Evolutionary conservation across 2,113 vertebrate species (phyloP).

Genomic region (Oceanites oceanicus): DNA sequence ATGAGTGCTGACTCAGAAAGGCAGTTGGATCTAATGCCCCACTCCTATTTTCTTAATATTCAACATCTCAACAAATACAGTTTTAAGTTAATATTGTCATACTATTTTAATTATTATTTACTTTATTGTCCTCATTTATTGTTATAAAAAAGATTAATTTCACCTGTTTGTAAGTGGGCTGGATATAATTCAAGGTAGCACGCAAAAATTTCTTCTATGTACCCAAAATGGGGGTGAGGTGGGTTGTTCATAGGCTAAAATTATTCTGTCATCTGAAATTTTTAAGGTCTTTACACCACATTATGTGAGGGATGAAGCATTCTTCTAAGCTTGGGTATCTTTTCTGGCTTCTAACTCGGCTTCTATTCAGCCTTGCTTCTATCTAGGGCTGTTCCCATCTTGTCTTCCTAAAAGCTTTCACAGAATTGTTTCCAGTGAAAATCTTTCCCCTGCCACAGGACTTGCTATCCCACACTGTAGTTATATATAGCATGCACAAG

Average conservation of each 20-base stretch:
- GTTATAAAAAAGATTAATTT: background rate
- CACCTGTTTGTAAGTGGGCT: background rate
- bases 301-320: background rate
- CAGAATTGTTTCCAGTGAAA: constrained; percentile 5
- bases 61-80: background rate
- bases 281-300: background rate
- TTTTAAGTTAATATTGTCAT: background rate
- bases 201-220: background rate
- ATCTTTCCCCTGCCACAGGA: background rate
- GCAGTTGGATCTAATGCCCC: background rate
- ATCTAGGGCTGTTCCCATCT: background rate
- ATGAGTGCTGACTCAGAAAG: background rate
- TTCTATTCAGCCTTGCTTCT: background rate
- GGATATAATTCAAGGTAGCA: background rate
- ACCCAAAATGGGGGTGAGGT: background rate
- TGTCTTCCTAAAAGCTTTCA: background rate
- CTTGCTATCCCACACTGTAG: background rate
- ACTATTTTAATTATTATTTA: background rate
- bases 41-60: background rate
- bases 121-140: background rate
- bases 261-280: background rate
- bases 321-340: background rate
- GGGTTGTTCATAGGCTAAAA: background rate
- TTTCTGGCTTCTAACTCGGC: background rate
- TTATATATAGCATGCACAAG: constrained; percentile 20